phyloP scores from a whole-genome alignment of 2,113 vertebrate genomes.

The Leptocoma aspasia region DNA sequence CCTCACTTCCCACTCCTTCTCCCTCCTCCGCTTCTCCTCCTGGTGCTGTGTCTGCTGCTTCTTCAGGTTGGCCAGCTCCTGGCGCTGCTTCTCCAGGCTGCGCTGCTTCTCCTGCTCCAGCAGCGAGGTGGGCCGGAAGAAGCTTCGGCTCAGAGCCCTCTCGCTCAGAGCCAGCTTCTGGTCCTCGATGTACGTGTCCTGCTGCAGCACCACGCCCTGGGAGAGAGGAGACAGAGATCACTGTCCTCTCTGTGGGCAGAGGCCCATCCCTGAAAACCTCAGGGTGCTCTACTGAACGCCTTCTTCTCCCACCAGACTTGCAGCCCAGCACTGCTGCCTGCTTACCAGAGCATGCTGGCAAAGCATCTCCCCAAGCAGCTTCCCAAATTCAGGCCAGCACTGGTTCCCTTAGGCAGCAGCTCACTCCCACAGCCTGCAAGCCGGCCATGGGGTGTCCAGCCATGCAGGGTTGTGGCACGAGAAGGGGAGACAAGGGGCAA shows the following conservation, averaged over 20 bases:
- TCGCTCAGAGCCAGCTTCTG: slow-evolving; percentile 87
- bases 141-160: slow-evolving; percentile 69
- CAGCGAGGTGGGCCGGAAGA: slow-evolving; percentile 82
- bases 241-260: neutral
- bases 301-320: neutral
- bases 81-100: slow-evolving; percentile 92
- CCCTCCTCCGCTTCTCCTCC: slow-evolving; percentile 81
- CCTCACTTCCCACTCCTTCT: slow-evolving; percentile 84
- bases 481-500: neutral
- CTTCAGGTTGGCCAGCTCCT: slow-evolving; percentile 90
- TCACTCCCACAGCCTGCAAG: neutral
- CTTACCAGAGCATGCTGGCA: neutral
- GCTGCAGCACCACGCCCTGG: slow-evolving; percentile 91
- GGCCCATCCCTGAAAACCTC: neutral
- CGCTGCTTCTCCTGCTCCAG: slow-evolving; percentile 97
- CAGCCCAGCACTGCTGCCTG: neutral
- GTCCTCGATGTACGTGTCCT: slow-evolving; percentile 94
- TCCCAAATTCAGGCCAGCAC: neutral
- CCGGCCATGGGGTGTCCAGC: rapidly evolving
- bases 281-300: neutral
- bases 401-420: neutral
- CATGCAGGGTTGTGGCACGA: neutral
- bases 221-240: neutral
- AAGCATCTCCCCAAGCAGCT: neutral
- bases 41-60: slow-evolving; percentile 85